These are phyloP conservation scores for Hemicentrotus pulcherrimus DNA, from an alignment of 35 echinoderm and acorn worm genomes.

Conservation along the genomic window DNA sequence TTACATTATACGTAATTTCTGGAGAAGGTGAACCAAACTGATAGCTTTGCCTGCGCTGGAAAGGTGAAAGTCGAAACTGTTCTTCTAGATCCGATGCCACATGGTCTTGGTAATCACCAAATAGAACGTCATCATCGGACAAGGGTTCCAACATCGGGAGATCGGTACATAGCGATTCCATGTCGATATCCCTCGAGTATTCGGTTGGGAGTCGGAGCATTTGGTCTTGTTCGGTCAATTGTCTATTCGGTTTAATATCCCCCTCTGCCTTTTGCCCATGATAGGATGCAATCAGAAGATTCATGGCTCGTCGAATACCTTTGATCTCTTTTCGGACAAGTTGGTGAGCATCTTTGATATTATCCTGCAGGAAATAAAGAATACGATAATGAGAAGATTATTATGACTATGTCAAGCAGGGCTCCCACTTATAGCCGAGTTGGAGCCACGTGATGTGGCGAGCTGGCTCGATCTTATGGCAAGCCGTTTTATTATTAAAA, in stretches of 20 bases:
- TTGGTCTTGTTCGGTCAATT: neutral
- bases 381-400: too few relatives aligned
- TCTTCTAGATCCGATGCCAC: neutral
- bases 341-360: slow-evolving; percentile 41
- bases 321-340: slow-evolving; percentile 42
- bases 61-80: neutral
- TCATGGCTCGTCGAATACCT: slow-evolving; percentile 41
- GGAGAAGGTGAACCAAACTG: slow-evolving; percentile 34
- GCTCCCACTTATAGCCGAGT: too few relatives aligned
- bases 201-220: slow-evolving; percentile 22
- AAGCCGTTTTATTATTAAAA: too few relatives aligned
- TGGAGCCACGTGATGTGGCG: too few relatives aligned
- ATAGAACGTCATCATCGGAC: slow-evolving; percentile 17
- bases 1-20: neutral
- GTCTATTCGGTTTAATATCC: neutral
- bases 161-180: slow-evolving; percentile 36
- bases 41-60: slow-evolving; percentile 15
- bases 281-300: neutral
- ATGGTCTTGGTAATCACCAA: slow-evolving; percentile 6
- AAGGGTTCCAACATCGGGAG: slow-evolving; percentile 34
- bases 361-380: neutral
- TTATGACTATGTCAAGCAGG: too few relatives aligned
- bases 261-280: neutral
- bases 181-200: neutral
- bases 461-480: too few relatives aligned